Base-by-base conservation (phyloP, 2,113 vertebrate species). In the Lycaon pictus region DNA sequence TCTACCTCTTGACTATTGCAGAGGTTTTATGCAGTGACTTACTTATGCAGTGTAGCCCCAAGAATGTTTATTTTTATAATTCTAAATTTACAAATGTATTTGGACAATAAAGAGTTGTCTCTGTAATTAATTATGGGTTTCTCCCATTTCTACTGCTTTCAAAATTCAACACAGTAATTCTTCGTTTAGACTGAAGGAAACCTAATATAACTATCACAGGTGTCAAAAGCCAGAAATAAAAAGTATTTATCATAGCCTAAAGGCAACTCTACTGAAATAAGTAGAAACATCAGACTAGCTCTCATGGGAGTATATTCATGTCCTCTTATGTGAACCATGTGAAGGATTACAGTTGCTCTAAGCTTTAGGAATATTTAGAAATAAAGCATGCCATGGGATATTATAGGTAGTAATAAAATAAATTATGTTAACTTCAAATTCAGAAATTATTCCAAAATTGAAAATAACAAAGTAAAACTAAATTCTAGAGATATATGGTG, bases 211-310 rank as follows among this genome's bases (percentile, higher is more conserved):
- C 27, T 74, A 93, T 79, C 22, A 56, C 3, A 90, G 37, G 51
- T 97, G 55, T 94, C 87, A 97, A 92, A 82, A 89, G n/a, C 3
- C 19, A 79, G 37, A 90, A 81, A 72, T 83, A 89, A 82, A 97
- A 69, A 82, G 62, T 79, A 48, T 82, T 95, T 89, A 60, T 87
- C 65, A 62, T 25, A 72, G 84, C 65, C 83, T 80, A 43, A 76
- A 94, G 62, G 67, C 56, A 84, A 51, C 20, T 51, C 62, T 20
- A 35, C 67, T 35, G n/a, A 56, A 37, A 65, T 55, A 48, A 63
- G 19, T 11, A 67, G 35, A 43, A 82, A 11, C 60, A 29, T 23
- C 63, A 71, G 43, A 67, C 4, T 0, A 10, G 22, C 11, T 90
- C 23, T 72, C 11, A 0, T 22, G 43, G 22, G 82, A 80, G n/a